Evolutionary conservation across 2,797 vertebrate genomes (phyloP).

Genomic region (Acanthiza pusilla): DNA sequence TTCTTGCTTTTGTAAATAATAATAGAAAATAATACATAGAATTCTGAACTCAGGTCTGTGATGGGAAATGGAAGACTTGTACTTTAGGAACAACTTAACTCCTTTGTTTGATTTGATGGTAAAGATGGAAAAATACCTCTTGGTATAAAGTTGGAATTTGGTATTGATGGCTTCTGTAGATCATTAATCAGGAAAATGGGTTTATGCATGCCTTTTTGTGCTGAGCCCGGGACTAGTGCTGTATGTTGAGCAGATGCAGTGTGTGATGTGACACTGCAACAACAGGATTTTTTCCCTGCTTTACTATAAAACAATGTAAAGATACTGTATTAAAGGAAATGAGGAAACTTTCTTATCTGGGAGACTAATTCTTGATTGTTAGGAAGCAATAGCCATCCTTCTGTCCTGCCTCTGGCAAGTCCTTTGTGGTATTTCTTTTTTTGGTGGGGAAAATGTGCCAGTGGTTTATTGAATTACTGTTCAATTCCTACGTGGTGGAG

Average conservation of each 20-base stretch:
- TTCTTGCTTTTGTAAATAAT: neutral
- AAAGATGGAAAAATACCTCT: slow-evolving; percentile 1
- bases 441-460: neutral
- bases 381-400: neutral
- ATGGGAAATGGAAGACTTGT: neutral
- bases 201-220: slow-evolving; percentile 2
- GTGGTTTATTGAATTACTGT: neutral
- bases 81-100: neutral
- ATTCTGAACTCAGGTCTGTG: neutral
- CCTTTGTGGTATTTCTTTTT: neutral
- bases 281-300: neutral
- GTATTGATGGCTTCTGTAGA: slow-evolving; percentile 62
- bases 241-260: neutral
- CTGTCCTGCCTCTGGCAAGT: neutral
- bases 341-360: neutral
- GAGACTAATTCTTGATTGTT: neutral
- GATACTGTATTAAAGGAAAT: neutral
- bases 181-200: slow-evolving; percentile 54
- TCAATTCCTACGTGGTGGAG: neutral
- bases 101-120: neutral
- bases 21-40: neutral
- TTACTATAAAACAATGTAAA: neutral
- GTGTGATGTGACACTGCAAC: neutral
- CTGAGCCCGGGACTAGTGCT: neutral
- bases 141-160: slow-evolving; percentile 32